Conservation (phyloP, 64 coral and sea anemone genomes). For the Dendrophyllia cribrosa region DNA sequence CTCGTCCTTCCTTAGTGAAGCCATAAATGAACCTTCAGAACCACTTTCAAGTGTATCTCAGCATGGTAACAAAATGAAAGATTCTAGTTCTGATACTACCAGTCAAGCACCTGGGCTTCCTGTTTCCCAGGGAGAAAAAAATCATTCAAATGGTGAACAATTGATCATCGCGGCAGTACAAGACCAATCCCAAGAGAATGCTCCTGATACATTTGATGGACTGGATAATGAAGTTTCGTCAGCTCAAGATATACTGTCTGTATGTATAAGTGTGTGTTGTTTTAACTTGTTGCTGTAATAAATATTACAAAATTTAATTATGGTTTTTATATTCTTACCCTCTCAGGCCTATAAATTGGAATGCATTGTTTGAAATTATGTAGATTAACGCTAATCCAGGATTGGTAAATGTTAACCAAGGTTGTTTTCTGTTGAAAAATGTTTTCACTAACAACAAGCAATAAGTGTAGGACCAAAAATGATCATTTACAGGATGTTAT, state of each 20-base stretch:
- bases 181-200: neutral
- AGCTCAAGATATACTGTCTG: conserved; percentile 23
- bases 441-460: no score
- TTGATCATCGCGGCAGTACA: neutral
- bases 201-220: conserved; percentile 1
- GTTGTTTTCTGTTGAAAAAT: no score
- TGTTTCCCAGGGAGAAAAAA: neutral
- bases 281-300: neutral
- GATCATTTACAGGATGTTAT: no score
- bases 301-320: no score
- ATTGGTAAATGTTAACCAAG: no score
- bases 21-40: neutral
- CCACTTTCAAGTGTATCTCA: neutral
- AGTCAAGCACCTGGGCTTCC: neutral
- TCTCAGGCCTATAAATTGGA: no score
- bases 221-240: conserved; percentile 19
- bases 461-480: no score
- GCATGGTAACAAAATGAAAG: neutral
- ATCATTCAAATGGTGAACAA: neutral
- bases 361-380: no score
- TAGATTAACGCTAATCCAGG: no score
- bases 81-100: neutral
- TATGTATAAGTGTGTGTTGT: neutral
- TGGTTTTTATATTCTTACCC: no score
- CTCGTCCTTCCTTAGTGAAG: conserved; percentile 11